Percentiles rank a stretch among this genome's conserved stretches.
phyloP scores from a whole-genome alignment of 2,113 vertebrate species.

The Notarius lentiginosus region DNA sequence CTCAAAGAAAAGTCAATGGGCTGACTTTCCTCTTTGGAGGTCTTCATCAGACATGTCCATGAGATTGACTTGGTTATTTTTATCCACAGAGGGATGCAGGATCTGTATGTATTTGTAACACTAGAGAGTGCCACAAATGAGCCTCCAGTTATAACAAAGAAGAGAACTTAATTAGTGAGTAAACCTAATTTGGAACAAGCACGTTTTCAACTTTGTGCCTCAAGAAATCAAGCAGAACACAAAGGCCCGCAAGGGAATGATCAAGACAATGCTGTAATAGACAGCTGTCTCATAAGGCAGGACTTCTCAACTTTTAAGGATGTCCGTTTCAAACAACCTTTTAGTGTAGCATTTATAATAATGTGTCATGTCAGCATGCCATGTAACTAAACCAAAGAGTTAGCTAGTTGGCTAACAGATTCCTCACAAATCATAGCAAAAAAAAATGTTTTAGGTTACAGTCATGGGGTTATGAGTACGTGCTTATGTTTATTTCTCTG shows the following conservation, averaged over 20 bases:
- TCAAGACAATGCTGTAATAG: no score
- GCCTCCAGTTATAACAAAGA: neutral
- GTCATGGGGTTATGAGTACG: no score
- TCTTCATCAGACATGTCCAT: neutral
- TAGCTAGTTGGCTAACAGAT: no score
- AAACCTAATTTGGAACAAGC: constrained; percentile 17
- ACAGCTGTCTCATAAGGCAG: no score
- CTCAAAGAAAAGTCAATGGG: neutral
- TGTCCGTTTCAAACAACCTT: no score
- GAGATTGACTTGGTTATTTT: neutral
- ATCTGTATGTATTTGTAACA: constrained; percentile 3
- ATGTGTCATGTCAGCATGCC: no score
- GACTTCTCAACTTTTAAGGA: no score
- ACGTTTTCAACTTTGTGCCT: neutral
- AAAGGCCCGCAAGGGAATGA: neutral
- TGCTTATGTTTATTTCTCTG: no score
- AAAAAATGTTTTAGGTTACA: no score
- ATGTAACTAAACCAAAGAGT: no score
- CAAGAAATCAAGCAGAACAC: neutral
- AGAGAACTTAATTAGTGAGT: constrained; percentile 14
- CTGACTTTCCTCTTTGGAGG: neutral
- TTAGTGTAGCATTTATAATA: no score
- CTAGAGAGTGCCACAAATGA: constrained; percentile 1
- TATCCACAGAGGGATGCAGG: constrained; percentile 1
- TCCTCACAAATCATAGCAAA: no score